Percentiles rank a stretch among this genome's conserved stretches.
Evolutionary conservation across 2,113 vertebrate genomes (phyloP).

Genomic region (Perca flavescens): DNA sequence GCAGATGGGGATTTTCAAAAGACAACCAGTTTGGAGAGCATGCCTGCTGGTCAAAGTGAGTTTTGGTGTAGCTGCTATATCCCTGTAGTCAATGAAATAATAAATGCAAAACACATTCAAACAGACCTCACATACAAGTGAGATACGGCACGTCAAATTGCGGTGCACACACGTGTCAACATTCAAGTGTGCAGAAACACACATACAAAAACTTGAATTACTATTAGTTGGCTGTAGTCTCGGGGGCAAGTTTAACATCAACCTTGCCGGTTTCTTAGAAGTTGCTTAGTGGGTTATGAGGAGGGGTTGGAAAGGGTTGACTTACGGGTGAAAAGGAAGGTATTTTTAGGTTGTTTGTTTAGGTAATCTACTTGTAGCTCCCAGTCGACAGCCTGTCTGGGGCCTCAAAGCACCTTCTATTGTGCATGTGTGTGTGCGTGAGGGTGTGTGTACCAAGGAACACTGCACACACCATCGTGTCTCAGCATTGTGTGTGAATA

Average conservation of each 20-base stretch:
- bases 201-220: conserved; percentile 47
- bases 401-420: conserved; percentile 81
- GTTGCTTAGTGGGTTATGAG: conserved; percentile 8
- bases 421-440: conserved; percentile 66
- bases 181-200: conserved; percentile 38
- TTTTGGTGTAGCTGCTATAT: neutral
- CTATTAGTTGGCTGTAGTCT: conserved; percentile 33
- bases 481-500: neutral
- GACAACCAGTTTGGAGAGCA: neutral
- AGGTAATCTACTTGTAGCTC: conserved; percentile 78
- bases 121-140: neutral
- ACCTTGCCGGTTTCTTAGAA: conserved; percentile 43
- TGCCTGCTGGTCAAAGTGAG: neutral
- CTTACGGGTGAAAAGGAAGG: conserved; percentile 59
- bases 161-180: conserved; percentile 42
- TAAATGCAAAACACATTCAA: neutral
- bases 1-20: neutral
- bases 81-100: conserved; percentile 4
- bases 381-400: conserved; percentile 83
- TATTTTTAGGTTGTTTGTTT: conserved; percentile 85
- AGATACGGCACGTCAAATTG: neutral
- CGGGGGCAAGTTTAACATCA: conserved; percentile 49
- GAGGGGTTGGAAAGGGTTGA: conserved; percentile 29
- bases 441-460: conserved; percentile 53
- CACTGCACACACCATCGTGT: conserved; percentile 35